These are phyloP conservation scores for Ciconia maguari DNA, from an alignment of 2,113 vertebrate genomes.

Conservation along the genomic window DNA sequence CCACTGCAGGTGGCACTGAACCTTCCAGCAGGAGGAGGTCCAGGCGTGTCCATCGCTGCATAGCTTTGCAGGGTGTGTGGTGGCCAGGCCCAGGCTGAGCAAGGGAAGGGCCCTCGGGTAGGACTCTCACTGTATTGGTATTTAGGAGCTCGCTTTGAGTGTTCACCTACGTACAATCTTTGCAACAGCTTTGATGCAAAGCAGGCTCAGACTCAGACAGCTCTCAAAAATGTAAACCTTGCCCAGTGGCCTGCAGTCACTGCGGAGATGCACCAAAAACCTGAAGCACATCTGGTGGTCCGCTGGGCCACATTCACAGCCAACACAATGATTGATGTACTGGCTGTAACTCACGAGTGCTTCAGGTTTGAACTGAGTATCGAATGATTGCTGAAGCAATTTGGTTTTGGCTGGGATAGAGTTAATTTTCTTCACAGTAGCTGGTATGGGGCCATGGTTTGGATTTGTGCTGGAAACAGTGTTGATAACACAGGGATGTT, in stretches of 20 bases:
- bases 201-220: not conserved
- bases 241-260: not conserved
- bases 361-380: not conserved
- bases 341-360: not conserved
- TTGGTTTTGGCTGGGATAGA: too few species aligned
- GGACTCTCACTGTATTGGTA: not conserved
- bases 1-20: not conserved
- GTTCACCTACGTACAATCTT: accelerated
- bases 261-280: not conserved
- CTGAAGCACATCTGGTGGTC: accelerated
- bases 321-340: accelerated
- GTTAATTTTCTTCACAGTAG: too few species aligned
- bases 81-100: not conserved
- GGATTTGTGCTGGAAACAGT: too few species aligned
- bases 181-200: not conserved
- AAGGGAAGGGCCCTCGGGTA: not conserved
- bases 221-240: not conserved
- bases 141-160: not conserved
- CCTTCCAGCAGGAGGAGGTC: not conserved
- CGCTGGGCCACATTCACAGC: not conserved
- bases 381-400: not conserved
- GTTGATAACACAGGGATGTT: too few species aligned
- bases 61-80: not conserved
- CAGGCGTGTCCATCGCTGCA: accelerated
- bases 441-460: too few species aligned